Percentiles rank a stretch among this genome's conserved stretches.
Conservation (phyloP, 2,113 vertebrate species). For the Collichthys lucidus region DNA sequence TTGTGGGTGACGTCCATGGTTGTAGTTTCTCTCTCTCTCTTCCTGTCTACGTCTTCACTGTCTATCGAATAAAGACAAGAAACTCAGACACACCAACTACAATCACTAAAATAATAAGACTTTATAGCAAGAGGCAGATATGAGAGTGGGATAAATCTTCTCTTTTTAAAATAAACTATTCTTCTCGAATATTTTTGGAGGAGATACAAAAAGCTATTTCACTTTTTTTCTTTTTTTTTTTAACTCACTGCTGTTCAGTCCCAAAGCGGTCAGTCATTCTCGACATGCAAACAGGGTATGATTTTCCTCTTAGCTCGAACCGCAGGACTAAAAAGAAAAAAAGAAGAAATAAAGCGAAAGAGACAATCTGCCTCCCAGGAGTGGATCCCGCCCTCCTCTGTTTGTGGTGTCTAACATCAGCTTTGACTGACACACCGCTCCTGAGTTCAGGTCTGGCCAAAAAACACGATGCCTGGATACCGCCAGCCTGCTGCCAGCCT, state of each 20-base stretch:
- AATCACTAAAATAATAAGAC: no score
- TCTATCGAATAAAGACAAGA: no score
- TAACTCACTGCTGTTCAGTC: not conserved
- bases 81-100: no score
- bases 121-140: not conserved
- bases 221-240: not conserved
- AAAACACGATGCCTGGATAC: conserved; percentile 45
- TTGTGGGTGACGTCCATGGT: no score
- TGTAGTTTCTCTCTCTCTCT: no score
- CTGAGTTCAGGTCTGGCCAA: conserved; percentile 47
- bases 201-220: not conserved
- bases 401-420: conserved; percentile 27
- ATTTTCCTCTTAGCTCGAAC: not conserved
- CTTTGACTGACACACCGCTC: conserved; percentile 48
- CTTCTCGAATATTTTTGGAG: not conserved
- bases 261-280: not conserved
- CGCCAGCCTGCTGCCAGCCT: conserved; percentile 32
- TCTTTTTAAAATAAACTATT: not conserved
- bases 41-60: no score
- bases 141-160: not conserved
- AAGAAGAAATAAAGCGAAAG: not conserved
- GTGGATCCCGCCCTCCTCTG: not conserved
- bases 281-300: not conserved
- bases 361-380: conserved; percentile 6
- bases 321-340: not conserved